Evolutionary conservation across 2,888 invertebrate species (phyloP), one percentile per base, ranked within the genome.

Genomic region (Vesta saturnalis): DNA sequence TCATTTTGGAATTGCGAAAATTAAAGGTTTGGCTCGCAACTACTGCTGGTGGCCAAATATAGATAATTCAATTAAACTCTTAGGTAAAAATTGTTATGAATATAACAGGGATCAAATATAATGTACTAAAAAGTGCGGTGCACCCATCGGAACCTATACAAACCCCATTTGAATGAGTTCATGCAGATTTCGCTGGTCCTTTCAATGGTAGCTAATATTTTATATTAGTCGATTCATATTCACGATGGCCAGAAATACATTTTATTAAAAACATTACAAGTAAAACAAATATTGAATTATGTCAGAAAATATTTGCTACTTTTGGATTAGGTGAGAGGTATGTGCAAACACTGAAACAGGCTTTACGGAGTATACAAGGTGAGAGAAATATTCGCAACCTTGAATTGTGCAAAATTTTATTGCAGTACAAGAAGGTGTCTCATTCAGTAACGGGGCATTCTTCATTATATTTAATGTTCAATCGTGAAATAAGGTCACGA

Each of bases 201-300:
- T 60, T 60, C n/a, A 23, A 23, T 6, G 46, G 19, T 6, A 15
- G 47, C 8, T 47, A 47, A 1, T 47, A 47, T 47, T 47, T 47
- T 47, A 47, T 47, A 15, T 16, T 47, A 8, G 43, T 43, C n/a
- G 43, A 43, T 43, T 3, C 43, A 12, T 43, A n/a, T 43, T 43
- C 47, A 47, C 47, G 73, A 67, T 77, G 74, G 75, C 47, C 74
- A 0, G 76, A 76, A 62, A 72, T 74, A 1, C 62, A 71, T 52
- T 55, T 47, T 16, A 47, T 43, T 43, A 43, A 43, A 43, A n/a
- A 43, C n/a, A 43, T 47, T 8, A 47, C 47, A 14, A 15, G 15
- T 15, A 15, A 47, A 16, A 47, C 47, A 15, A 8, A n/a, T 1
- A 47, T 47, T 16, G 15, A 47, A 5, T 14, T 8, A 2, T 47